Evolutionary conservation across 2,797 vertebrate species (phyloP), one percentile per base, ranked within the genome.

Genomic region (Xenops minutus): DNA sequence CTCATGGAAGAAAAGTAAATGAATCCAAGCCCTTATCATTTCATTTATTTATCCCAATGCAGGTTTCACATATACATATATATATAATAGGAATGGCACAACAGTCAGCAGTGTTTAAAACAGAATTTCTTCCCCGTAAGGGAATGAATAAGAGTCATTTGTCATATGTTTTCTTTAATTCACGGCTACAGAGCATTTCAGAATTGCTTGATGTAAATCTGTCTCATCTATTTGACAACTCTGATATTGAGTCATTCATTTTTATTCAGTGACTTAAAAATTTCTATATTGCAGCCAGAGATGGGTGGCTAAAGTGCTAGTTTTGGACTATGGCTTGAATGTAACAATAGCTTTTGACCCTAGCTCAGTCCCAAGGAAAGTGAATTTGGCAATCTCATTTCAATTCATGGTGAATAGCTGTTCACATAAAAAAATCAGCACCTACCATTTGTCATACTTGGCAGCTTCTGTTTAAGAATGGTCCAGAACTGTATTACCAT

Each of bases 391-490:
- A 95, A 92, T 94, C 89, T 94, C 92, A 91, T 96, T 96, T 97
- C 89, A 89, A 90, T 97, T 97, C 92, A 61, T 90, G 75, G 92
- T 81, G 95, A 95, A 94, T 91, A 96, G 88, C 88, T 97, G 93
- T 93, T 97, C 95, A 92, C 79, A 93, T 97, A 96, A 95, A 96
- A 97, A 96, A 97, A 96, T 96, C 95, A 96, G 96, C 88, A 92
- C 86, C 89, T 95, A 94, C 92, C 92, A 89, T 94, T 95, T 95
- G 85, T 95, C 93, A 95, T 95, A 95, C 94, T 85, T 96, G 88
- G 88, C 89, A 96, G 95, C 94, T 96, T 96, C 94, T 96, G 91
- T 91, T 94, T 81, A 92, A 95, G 92, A 95, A 97, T 94, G 91
- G 92, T 95, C 94, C 58, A 89, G 93, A 96, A 92, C 82, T 96